phyloP scores from a whole-genome alignment of 1,140 invertebrate species.

The Cotesia glomerata region DNA sequence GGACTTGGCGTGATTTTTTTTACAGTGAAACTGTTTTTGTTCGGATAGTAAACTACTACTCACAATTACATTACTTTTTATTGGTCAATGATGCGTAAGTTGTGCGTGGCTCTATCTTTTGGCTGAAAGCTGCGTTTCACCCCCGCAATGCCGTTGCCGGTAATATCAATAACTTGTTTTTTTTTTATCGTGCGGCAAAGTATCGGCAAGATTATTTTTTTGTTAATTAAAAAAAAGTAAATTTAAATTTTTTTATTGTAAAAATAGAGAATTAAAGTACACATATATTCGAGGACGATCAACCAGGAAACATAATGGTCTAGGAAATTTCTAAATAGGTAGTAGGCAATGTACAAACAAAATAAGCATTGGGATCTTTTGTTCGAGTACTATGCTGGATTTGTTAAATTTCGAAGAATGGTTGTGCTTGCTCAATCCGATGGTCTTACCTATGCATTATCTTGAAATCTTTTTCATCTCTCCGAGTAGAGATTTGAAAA shows the following conservation, averaged over 20 bases:
- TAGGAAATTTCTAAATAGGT: neutral
- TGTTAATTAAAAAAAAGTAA: neutral
- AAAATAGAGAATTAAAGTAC: too few relatives aligned
- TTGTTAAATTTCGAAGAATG: neutral
- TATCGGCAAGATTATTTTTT: neutral
- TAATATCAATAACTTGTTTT: slow-evolving; percentile 36
- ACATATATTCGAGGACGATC: neutral
- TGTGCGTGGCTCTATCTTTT: slow-evolving; percentile 56
- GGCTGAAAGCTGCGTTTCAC: slow-evolving; percentile 36
- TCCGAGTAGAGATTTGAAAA: neutral
- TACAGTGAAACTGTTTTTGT: too few relatives aligned
- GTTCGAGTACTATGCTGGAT: neutral
- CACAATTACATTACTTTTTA: neutral
- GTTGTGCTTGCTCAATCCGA: neutral
- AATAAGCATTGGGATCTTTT: neutral
- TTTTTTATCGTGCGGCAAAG: neutral
- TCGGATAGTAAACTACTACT: neutral
- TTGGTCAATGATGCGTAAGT: neutral
- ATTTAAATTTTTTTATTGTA: too few relatives aligned
- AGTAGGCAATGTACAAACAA: slow-evolving; percentile 33
- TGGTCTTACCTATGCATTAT: neutral
- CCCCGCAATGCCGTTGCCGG: slow-evolving; percentile 45
- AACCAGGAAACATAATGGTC: neutral
- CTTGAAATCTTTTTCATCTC: neutral
- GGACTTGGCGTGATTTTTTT: too few relatives aligned